Evolutionary conservation across 2,797 vertebrate species (phyloP), one percentile per base, ranked within the genome.

Genomic region (Coendou prehensilis): DNA sequence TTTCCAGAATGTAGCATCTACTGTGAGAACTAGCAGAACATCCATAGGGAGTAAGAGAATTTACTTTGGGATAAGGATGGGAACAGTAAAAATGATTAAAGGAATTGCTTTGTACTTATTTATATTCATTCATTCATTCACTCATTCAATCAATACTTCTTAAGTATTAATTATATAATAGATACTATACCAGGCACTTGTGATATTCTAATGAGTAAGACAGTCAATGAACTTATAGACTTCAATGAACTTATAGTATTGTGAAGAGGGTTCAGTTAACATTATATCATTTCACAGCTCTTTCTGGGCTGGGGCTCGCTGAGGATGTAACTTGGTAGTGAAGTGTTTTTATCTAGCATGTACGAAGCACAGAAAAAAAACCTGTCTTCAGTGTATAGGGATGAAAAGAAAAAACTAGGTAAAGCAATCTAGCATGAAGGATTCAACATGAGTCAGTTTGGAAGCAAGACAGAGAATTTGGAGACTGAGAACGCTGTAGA

Each of bases 21-120:
- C 1, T 56, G 41, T 33, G 10, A 95, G n/a, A 80, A 85, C 20
- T 9, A 80, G 28, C 8, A 79, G 30, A 82, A 37, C 0, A 37
- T 2, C 7, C 30, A 15, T 1, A 52, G 2, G 2, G 7, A 61
- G 17, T 0, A 52, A 14, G 54, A 80, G 47, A 71, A 90, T 61
- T 84, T 78, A 11, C 9, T 73, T 9, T 96, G 14, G 7, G 23
- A 50, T 47, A 64, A 82, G 20, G 6, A 76, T 57, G 20, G 37
- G 41, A 23, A 83, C 10, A 87, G 14, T 56, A 86, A 87, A 37
- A 95, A 87, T 78, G 30, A 94, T 78, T 47, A 59, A 79, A 61
- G 79, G 8, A 9, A 45, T 57, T 64, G 9, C 7, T 83, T 56
- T 94, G 17, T 30, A 67, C 0, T 63, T 73, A 6, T 80, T 56